A percentile compares a stretch with the other conserved stretches of the same genome.
These are phyloP conservation scores for Drosophila setosimentum DNA, from an alignment of 2,888 invertebrate genomes.

Conservation along the genomic window DNA sequence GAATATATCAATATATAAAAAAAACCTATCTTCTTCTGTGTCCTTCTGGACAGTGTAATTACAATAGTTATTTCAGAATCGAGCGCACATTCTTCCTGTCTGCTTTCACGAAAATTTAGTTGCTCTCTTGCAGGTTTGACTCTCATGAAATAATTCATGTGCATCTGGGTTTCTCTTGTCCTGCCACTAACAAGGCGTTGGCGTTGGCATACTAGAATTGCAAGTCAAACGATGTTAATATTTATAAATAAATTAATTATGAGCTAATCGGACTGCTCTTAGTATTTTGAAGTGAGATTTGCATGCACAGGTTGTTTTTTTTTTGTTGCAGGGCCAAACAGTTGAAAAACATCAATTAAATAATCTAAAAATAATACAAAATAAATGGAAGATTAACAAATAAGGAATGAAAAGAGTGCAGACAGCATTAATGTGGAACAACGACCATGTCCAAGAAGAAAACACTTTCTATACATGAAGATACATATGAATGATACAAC, in stretches of 20 bases:
- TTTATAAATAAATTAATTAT: not conserved
- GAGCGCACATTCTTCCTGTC: not conserved
- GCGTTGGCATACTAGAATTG: conserved; percentile 82
- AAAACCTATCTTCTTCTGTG: not conserved
- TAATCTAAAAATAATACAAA: conserved; percentile 59
- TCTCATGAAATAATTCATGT: conserved; percentile 6
- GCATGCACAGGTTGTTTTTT: conserved; percentile 49
- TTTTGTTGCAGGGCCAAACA: conserved; percentile 19
- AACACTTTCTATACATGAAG: not conserved
- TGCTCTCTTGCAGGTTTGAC: not conserved
- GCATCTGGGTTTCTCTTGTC: conserved; percentile 7
- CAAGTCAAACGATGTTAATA: conserved; percentile 33
- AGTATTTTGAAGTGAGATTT: conserved; percentile 33
- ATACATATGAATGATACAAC: not conserved
- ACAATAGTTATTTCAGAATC: not conserved
- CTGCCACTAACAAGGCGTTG: conserved; percentile 82
- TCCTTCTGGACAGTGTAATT: not conserved
- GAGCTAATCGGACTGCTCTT: conserved; percentile 5
- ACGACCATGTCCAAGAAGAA: not conserved
- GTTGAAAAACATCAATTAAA: conserved; percentile 62
- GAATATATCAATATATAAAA: not conserved
- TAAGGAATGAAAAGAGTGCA: not conserved
- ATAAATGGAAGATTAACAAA: conserved; percentile 29
- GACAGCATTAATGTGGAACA: not conserved
- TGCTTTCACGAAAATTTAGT: not conserved